Conservation (phyloP, 2,113 vertebrate species). For the Anoplopoma fimbria region DNA sequence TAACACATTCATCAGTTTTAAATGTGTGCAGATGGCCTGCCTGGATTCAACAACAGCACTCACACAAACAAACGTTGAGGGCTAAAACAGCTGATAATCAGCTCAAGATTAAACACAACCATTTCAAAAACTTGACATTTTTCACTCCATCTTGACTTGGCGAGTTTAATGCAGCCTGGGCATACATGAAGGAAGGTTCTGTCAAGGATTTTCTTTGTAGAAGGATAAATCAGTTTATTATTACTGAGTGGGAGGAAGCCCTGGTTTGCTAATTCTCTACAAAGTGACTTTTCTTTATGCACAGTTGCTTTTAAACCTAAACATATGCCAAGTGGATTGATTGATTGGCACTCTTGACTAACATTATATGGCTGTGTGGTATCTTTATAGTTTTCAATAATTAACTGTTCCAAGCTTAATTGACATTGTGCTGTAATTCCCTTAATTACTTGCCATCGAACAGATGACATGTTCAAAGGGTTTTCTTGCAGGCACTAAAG, state of each 20-base stretch:
- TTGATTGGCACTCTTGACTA: not conserved
- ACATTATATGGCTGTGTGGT: too few relatives aligned
- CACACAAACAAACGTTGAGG: not conserved
- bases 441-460: not conserved
- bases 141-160: constrained; percentile 7
- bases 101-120: not conserved
- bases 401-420: not conserved
- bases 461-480: not conserved
- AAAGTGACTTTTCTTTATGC: not conserved
- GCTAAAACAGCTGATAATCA: constrained; percentile 2
- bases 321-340: constrained; percentile 1
- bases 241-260: constrained; percentile 24
- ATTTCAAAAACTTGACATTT: not conserved
- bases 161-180: not conserved
- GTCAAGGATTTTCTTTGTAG: constrained; percentile 55
- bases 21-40: not conserved
- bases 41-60: not conserved
- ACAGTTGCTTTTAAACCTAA: not conserved
- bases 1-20: not conserved
- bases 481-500: not conserved
- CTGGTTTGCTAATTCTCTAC: not conserved
- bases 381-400: not conserved
- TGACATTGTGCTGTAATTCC: not conserved
- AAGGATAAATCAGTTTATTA: constrained; percentile 39
- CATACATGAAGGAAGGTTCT: constrained; percentile 9